A percentile compares a stretch with the other conserved stretches of the same genome.
These are phyloP conservation scores for Channa argus DNA, from an alignment of 2,113 vertebrate genomes.

Conservation along the genomic window DNA sequence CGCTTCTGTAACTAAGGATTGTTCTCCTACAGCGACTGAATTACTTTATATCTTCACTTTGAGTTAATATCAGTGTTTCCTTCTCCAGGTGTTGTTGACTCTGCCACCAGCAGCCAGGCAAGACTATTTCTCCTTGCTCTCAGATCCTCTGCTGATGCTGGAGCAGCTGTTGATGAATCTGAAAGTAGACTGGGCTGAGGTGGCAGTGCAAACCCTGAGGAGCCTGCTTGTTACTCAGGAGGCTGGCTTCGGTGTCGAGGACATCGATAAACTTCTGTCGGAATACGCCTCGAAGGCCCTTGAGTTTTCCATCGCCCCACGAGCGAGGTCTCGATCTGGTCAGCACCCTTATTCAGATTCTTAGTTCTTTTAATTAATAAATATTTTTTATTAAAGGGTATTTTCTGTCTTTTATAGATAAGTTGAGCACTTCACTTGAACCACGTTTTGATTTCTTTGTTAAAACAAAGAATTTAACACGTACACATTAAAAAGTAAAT, in stretches of 20 bases:
- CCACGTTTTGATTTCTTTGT: too few relatives aligned
- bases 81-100: conserved; percentile 88
- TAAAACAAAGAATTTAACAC: too few relatives aligned
- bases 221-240: conserved; percentile 88
- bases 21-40: background rate
- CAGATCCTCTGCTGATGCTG: conserved; percentile 92
- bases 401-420: too few relatives aligned
- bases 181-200: conserved; percentile 93
- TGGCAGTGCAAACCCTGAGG: conserved; percentile 86
- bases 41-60: background rate
- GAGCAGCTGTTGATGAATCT: conserved; percentile 99
- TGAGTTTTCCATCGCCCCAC: conserved; percentile 89
- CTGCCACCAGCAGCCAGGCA: conserved; percentile 88
- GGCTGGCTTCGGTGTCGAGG: conserved; percentile 83
- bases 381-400: too few relatives aligned
- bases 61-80: background rate
- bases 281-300: conserved; percentile 92
- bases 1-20: too few relatives aligned
- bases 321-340: conserved; percentile 90
- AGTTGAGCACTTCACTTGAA: too few relatives aligned
- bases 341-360: conserved; percentile 34
- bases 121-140: conserved; percentile 90
- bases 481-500: too few relatives aligned
- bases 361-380: too few relatives aligned
- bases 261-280: conserved; percentile 89